Evolutionary conservation across 2,888 invertebrate species (phyloP).

Genomic region (Rhagium mordax): DNA sequence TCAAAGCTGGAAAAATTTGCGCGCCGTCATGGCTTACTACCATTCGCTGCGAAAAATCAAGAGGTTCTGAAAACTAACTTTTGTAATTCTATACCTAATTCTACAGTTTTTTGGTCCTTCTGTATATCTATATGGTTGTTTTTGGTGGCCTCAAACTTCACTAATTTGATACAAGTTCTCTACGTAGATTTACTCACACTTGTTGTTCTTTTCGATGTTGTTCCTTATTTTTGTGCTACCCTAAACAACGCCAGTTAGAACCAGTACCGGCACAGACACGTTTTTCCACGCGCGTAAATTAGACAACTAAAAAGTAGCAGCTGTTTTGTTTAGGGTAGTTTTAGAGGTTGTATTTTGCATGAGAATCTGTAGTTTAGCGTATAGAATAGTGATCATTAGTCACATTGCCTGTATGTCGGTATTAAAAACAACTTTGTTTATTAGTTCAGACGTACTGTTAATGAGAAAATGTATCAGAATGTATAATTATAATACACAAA

Average conservation of each 20-base stretch:
- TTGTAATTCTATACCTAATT: constrained; percentile 48
- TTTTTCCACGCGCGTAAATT: neutral
- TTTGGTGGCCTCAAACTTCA: constrained; percentile 46
- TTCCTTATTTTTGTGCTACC: constrained; percentile 36
- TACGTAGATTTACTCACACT: constrained; percentile 42
- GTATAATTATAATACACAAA: constrained; percentile 29
- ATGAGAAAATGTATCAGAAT: neutral
- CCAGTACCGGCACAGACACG: neutral
- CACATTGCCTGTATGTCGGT: constrained; percentile 47
- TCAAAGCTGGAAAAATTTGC: constrained; percentile 90
- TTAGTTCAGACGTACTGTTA: constrained; percentile 21
- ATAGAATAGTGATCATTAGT: constrained; percentile 42
- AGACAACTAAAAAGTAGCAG: neutral
- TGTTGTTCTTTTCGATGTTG: constrained; percentile 46
- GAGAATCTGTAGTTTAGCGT: constrained; percentile 51
- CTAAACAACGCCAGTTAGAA: constrained; percentile 32
- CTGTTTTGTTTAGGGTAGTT: constrained; percentile 49
- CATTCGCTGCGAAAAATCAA: constrained; percentile 91
- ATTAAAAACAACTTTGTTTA: constrained; percentile 41
- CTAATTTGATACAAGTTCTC: constrained; percentile 39
- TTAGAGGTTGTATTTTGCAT: constrained; percentile 63
- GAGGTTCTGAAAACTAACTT: constrained; percentile 74
- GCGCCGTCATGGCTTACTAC: constrained; percentile 92
- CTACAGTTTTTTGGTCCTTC: constrained; percentile 45
- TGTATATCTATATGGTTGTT: constrained; percentile 41